A percentile compares a stretch with the other conserved stretches of the same genome.
Conservation (phyloP, 2,113 vertebrate species). For the Rissa tridactyla region DNA sequence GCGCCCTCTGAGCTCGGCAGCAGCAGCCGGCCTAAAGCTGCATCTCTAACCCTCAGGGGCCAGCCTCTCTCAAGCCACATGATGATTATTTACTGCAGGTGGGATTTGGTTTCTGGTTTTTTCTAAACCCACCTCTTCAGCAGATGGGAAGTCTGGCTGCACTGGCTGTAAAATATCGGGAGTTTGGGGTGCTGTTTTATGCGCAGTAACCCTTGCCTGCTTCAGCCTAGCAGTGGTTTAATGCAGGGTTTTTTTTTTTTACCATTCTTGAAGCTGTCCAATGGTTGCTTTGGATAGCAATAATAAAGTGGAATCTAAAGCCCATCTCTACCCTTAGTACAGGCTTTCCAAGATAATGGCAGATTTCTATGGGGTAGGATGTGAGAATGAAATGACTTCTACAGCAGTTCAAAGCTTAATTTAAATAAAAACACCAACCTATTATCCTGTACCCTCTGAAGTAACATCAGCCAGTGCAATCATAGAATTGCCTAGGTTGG, state of each 20-base stretch:
- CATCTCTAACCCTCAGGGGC: not conserved
- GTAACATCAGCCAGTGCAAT: not conserved
- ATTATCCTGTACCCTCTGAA: not conserved
- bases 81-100: not conserved
- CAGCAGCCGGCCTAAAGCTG: not conserved
- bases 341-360: not conserved
- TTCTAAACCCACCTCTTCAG: not conserved
- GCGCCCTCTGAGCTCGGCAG: not conserved
- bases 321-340: not conserved
- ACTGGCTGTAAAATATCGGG: not conserved
- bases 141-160: not conserved
- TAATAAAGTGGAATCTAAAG: not conserved
- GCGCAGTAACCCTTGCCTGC: not conserved
- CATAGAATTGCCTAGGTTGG: too few species aligned
- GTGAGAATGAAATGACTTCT: not conserved
- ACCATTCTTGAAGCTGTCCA: not conserved
- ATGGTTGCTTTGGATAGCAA: rapidly evolving
- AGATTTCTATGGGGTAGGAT: not conserved
- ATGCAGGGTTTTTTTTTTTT: not conserved
- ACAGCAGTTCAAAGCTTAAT: not conserved
- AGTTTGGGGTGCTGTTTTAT: not conserved
- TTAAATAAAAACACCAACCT: not conserved
- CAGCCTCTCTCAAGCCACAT: too few species aligned
- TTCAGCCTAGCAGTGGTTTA: not conserved
- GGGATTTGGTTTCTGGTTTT: not conserved